Base-by-base conservation (phyloP, 2,113 vertebrate genomes). In the Sylvietta virens region DNA sequence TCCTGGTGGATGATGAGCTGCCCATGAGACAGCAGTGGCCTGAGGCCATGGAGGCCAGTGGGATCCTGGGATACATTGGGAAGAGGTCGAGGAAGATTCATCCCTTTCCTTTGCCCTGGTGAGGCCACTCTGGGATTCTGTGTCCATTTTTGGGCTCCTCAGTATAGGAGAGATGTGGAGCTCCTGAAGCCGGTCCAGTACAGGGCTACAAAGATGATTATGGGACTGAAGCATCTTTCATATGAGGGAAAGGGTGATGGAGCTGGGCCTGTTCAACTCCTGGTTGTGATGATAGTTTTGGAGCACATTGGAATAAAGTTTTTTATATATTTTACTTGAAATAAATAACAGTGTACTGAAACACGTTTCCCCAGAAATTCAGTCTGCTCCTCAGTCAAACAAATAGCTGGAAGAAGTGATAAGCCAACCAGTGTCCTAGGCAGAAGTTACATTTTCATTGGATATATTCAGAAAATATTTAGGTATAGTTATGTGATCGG, bases 401-500 rank as follows among this genome's bases (percentile, higher is more conserved):
- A 91, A 79, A 27, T 73, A 71, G 9, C 30, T 71, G 35, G 19
- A 95, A 48, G 19, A 90, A 60, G 39, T 44, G 79, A 27, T 56
- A 94, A 77, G 19, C 51, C 64, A 88, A 22, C 35, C 50, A n/a
- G 8, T 35, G 28, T 86, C 40, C 51, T 58, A 74, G 85, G n/a
- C 33, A 90, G 30, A 93, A 95, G 78, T 83, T 26, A 50, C 47
- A 74, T 76, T 76, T 93, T 91, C 44, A 40, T 11, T 88, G 64
- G 60, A 83, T 44, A 44, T 90, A 86, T 70, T 90, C 88, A 87
- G 69, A 89, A 94, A 95, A 92, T 86, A 91, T 94, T 90, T 88
- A 89, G 33, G 7, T 81, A 56, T 61, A 86, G 93, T 91, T 86
- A 93, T 44, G 11, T 81, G 81, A 91, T 94, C 35, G 7, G 64